Evolutionary conservation across 2,797 vertebrate species (phyloP), one percentile per base, ranked within the genome.

Genomic region (Lithobates sylvaticus): DNA sequence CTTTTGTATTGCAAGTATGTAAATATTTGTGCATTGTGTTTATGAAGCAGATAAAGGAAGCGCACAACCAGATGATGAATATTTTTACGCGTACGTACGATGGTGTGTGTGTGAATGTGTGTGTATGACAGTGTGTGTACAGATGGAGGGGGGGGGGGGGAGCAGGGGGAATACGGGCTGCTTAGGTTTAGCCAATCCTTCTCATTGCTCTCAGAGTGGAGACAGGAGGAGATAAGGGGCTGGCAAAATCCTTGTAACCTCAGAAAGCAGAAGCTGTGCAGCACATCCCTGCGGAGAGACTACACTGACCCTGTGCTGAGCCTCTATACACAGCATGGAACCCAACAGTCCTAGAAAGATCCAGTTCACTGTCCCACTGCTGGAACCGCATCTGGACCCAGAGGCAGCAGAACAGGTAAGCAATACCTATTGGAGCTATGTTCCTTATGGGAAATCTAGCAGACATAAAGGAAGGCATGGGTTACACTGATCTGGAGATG

Each of bases 371-470:
- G 95, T 97, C 36, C 97, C 97, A 81, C 92, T 97, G 36, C 93
- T 98, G 93, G 97, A 97, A 91, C 95, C 96, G 81, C 96, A 98
- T 92, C 95, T 98, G 91, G 97, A 98, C 93, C 97, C 97, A 9
- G 97, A 97, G 92, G 97, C 96, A 86, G 95, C 96, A 0, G 97
- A 98, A 90, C 97, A 98, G 96, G 96, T 97, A 92, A 88, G 29
- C 8, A 1, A 9, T 18, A 0, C 23, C 23, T 32, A 10, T 1
- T 29, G 42, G 23, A 32, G 32, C 34, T 80, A 26, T 67, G 32
- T 42, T 61, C 15, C 10, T 10, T 74, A 8, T 67, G 10, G 16
- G 50, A 61, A 44, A 64, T 67, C 32, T 8, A 47, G n/a, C 69
- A 72, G 75, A 18, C 29, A 61, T 36, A 34, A 10, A 76, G 18